Base-by-base conservation (phyloP, 64 coral and sea anemone genomes). In the Stichodactyla mertensii region DNA sequence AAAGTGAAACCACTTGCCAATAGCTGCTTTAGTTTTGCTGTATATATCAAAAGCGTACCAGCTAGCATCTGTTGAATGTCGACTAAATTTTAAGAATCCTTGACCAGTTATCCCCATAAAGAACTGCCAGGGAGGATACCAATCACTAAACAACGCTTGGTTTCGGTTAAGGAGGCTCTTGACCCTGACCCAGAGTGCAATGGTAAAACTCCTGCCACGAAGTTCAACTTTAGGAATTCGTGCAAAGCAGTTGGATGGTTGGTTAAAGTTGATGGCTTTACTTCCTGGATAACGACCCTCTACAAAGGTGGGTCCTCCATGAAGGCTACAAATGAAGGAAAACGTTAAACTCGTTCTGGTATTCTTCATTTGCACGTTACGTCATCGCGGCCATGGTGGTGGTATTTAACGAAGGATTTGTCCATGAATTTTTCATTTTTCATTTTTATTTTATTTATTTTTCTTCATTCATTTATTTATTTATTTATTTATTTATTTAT, bases 191-290 rank as follows among this genome's bases (percentile, higher is more conserved):
- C 61, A 64, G 61, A 64, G 61, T 4, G 61, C 61, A 64, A 64
- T 64, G 19, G 61, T 64, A 20, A 64, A 64, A 64, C 19, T 64
- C 61, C 18, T 64, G 16, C 61, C 61, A 64, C 61, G 61, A 64
- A 64, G 61, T 64, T 64, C 61, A n/a, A 64, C 61, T 64, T 64
- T 64, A n/a, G 61, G 61, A n/a, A 64, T 64, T 64, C 61, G 61
- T 64, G 61, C 61, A 64, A 64, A 64, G 61, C 61, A 64, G 16
- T 64, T 64, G 61, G 61, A 64, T 64, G 61, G 61, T 64, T 64
- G 61, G 61, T 64, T 64, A 7, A 64, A 64, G 61, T 64, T 64
- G 61, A 64, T 64, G 61, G 61, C 61, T 64, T 64, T 64, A n/a
- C 61, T 64, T 64, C 61, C 61, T 20, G 61, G 61, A 64, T 64